Conservation (phyloP, 1,140 invertebrate genomes). For the Atta colombica region DNA sequence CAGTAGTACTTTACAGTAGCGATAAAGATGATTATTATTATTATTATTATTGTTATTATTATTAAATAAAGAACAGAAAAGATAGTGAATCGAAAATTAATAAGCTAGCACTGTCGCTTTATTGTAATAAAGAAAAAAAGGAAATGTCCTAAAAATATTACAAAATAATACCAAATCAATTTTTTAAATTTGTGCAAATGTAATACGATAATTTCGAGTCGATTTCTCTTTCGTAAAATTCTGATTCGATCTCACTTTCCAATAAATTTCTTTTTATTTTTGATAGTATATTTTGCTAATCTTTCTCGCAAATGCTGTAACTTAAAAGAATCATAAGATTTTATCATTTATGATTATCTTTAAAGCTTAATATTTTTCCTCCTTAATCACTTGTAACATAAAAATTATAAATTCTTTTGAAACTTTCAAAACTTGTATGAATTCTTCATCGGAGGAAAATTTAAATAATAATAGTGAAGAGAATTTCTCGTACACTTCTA, state of each 20-base stretch:
- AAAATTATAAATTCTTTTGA: not conserved
- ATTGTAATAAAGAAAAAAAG: not conserved
- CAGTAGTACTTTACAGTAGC: no score
- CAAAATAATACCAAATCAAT: not conserved
- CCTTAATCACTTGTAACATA: not conserved
- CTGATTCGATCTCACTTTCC: not conserved
- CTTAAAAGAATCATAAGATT: not conserved
- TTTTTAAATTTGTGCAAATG: not conserved
- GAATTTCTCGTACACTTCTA: not conserved
- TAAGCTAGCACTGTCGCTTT: not conserved
- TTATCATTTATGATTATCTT: not conserved
- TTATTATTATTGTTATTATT: no score
- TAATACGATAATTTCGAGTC: not conserved
- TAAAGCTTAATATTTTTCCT: not conserved
- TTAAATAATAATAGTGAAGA: not conserved
- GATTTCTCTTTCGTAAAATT: not conserved
- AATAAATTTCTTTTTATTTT: not conserved
- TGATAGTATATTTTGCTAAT: not conserved
- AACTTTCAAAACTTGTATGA: not conserved
- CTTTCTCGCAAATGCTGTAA: no score
- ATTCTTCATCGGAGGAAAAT: not conserved
- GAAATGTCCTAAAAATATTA: not conserved
- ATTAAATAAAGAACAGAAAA: not conserved
- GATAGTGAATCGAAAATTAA: not conserved
- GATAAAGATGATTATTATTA: no score